Conservation (phyloP, 2,888 invertebrate genomes). For the Tipula unca region DNA sequence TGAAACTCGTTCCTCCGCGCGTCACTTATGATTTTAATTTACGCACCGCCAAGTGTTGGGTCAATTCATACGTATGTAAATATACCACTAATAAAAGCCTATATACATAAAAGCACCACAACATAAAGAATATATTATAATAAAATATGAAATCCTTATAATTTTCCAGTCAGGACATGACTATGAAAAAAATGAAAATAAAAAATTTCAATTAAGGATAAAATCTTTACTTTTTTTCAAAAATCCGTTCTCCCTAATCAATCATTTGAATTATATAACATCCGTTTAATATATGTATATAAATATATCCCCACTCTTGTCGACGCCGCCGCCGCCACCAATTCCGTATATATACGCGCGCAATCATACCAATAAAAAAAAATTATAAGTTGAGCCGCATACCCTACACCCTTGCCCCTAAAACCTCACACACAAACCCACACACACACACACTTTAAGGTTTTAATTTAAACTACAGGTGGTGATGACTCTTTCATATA, state of each 20-base stretch:
- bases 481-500: background rate
- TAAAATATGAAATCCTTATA: background rate
- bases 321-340: background rate
- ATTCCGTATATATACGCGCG: background rate
- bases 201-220: background rate
- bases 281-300: slow-evolving; percentile 9
- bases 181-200: background rate
- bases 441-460: background rate
- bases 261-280: background rate
- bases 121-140: background rate
- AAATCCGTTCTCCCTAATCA: background rate
- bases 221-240: background rate
- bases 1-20: background rate
- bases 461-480: slow-evolving; percentile 8
- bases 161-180: slow-evolving; percentile 8
- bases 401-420: background rate
- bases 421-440: background rate
- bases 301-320: background rate
- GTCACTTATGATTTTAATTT: background rate
- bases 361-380: background rate
- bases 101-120: background rate
- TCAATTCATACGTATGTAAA: background rate
- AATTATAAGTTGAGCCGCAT: background rate
- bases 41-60: background rate
- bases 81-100: background rate